phyloP scores from a whole-genome alignment of 1,140 invertebrate genomes.

The Archivesica marissinica region DNA sequence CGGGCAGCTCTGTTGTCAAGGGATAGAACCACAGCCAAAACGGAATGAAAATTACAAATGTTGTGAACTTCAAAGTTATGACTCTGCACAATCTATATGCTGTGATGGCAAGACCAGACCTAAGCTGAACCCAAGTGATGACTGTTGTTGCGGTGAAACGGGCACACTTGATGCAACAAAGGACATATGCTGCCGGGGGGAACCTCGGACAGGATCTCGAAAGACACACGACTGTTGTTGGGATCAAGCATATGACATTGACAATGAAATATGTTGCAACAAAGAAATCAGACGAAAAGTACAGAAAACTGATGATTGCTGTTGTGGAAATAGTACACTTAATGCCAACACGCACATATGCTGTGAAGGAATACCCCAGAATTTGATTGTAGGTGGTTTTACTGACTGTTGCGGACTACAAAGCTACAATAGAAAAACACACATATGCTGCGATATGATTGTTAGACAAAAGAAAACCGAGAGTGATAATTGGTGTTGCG shows the following conservation, averaged over 20 bases:
- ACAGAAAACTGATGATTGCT: not conserved
- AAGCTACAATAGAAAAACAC: conserved; percentile 1
- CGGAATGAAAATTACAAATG: not conserved
- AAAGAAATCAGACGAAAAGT: not conserved
- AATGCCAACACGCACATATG: not conserved
- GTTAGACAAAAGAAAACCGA: not conserved
- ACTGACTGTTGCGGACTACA: conserved; percentile 5
- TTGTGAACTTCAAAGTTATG: conserved; percentile 7
- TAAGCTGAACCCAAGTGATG: not conserved
- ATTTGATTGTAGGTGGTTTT: not conserved
- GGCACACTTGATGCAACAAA: not conserved
- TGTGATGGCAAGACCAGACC: conserved; percentile 32
- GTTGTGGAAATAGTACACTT: conserved; percentile 10
- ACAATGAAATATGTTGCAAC: conserved; percentile 25
- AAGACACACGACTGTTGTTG: conserved; percentile 15
- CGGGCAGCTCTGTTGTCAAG: conserved; percentile 10
- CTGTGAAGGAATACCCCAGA: not conserved
- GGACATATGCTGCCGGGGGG: conserved; percentile 25
- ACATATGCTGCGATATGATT: not conserved
- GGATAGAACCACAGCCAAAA: not conserved
- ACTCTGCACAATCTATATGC: not conserved
- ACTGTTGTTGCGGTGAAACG: conserved; percentile 23
- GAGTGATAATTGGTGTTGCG: conserved; percentile 27
- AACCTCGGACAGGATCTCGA: not conserved
- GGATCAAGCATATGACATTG: conserved; percentile 1